Percentiles rank a stretch among this genome's conserved stretches.
These are phyloP conservation scores for Pemphredon lugubris DNA, from an alignment of 2,888 invertebrate genomes.

Conservation along the genomic window DNA sequence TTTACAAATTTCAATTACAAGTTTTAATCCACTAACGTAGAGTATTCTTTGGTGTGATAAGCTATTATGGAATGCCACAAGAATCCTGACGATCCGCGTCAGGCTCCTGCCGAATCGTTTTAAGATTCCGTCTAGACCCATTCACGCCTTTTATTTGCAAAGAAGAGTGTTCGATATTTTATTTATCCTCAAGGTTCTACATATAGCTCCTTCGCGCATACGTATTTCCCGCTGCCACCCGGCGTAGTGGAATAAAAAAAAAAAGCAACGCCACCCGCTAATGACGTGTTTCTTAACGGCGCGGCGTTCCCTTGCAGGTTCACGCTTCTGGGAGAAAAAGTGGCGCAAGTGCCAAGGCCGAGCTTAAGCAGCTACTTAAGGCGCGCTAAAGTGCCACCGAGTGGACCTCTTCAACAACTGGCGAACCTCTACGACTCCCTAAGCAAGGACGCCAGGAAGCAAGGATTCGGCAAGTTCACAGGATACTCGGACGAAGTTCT, in stretches of 20 bases:
- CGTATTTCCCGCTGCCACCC: background rate
- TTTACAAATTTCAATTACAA: no score
- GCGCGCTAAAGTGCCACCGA: conserved; percentile 83
- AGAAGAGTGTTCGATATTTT: no score
- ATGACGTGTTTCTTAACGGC: background rate
- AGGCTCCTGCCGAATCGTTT: no score
- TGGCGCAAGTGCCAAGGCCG: conserved; percentile 75
- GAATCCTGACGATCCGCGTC: no score
- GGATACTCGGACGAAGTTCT: conserved; percentile 85
- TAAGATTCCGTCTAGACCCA: no score
- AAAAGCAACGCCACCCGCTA: background rate
- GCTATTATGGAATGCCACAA: no score
- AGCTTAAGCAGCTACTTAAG: conserved; percentile 77
- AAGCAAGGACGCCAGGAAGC: conserved; percentile 86
- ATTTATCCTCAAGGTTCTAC: no score
- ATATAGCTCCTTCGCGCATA: no score
- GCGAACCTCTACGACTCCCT: conserved; percentile 85
- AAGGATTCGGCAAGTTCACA: conserved; percentile 84
- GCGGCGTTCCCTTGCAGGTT: conserved; percentile 68
- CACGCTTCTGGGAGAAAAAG: conserved; percentile 74
- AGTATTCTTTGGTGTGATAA: no score
- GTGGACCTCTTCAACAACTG: conserved; percentile 84
- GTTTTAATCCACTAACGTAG: no score
- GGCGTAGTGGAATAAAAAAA: background rate
- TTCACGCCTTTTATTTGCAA: no score